Evolutionary conservation across 1,140 invertebrate genomes (phyloP).

Genomic region (Pseudomyrmex cubaensis): DNA sequence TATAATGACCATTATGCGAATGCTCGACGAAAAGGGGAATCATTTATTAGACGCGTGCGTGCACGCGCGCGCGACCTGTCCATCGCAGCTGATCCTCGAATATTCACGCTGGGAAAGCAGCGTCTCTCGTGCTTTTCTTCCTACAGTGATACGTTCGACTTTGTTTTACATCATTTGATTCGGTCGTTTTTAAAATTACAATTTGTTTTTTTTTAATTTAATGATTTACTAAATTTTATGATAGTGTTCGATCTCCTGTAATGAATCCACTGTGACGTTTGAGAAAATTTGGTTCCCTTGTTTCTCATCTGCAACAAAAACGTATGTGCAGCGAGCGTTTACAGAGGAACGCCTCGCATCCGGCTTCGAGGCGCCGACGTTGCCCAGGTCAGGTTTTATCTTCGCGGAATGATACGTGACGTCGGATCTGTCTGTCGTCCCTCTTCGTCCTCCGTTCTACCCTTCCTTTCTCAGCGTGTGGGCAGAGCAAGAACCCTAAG

Average conservation of each 20-base stretch:
- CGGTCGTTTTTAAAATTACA: neutral
- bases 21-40: slow-evolving; percentile 80
- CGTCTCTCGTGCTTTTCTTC: slow-evolving; percentile 35
- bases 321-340: neutral
- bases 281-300: neutral
- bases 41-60: slow-evolving; percentile 77
- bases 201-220: too few species aligned
- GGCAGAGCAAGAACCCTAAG: slow-evolving; percentile 76
- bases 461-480: slow-evolving; percentile 67
- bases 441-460: slow-evolving; percentile 9
- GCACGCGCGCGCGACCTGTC: slow-evolving; percentile 74
- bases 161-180: neutral
- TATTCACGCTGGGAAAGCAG: slow-evolving; percentile 59
- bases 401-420: slow-evolving; percentile 74
- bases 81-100: slow-evolving; percentile 79
- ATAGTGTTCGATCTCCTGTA: too few species aligned
- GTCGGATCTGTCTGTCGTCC: slow-evolving; percentile 44
- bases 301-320: neutral
- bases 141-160: slow-evolving; percentile 7
- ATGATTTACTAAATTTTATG: too few species aligned
- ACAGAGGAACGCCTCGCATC: slow-evolving; percentile 4
- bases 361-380: slow-evolving; percentile 59
- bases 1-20: slow-evolving; percentile 84
- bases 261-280: too few species aligned
- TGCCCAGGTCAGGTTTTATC: slow-evolving; percentile 80